Base-by-base conservation (phyloP, 2,797 vertebrate species). In the Tokudaia muenninki region DNA sequence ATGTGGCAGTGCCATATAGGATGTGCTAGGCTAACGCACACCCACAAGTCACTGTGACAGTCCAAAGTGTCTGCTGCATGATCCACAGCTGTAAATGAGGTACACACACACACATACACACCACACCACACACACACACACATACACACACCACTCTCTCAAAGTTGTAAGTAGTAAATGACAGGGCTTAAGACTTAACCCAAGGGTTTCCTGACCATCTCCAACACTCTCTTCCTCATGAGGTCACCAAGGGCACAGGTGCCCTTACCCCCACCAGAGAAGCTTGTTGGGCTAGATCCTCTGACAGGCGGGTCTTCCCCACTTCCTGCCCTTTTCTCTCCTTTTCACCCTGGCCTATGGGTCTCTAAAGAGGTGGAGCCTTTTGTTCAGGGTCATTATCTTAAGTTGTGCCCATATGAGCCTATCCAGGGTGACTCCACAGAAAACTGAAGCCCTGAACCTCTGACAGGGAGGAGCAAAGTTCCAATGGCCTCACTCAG, bases 1-100 rank as follows among this genome's bases (percentile, higher is more conserved):
- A 12, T 0, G 0, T 16, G 75, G 7, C 21, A n/a, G 79, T 26
- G 1, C 59, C 3, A 21, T 11, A 4, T 61, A 29, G 12, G 11
- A 4, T 2, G 3, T 13, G 14, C 31, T 6, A 4, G 2, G 14
- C 31, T 6, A 4, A 3, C 1, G 0, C 4, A 47, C 26, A 84
- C 2, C 0, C 29, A 19, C 0, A 16, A 21, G 29, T 24, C 44
- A 1, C 6, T 2, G 0, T 9, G 26, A 84, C 47, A 37, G 44
- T 3, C n/a, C n/a, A 0, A 4, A 7, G 29, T 10, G 37, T 12
- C 86, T 63, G 8, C 2, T 4, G 17, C 6, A 0, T 9, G 24
- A 50, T 6, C 63, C 10, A 6, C 1, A 11, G 26, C 24, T 59
- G 8, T 90, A 83, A 63, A 83, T 3, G 5, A 75, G 74, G 41